phyloP scores from a whole-genome alignment of 2,888 invertebrate species.

The Lottia scabra region DNA sequence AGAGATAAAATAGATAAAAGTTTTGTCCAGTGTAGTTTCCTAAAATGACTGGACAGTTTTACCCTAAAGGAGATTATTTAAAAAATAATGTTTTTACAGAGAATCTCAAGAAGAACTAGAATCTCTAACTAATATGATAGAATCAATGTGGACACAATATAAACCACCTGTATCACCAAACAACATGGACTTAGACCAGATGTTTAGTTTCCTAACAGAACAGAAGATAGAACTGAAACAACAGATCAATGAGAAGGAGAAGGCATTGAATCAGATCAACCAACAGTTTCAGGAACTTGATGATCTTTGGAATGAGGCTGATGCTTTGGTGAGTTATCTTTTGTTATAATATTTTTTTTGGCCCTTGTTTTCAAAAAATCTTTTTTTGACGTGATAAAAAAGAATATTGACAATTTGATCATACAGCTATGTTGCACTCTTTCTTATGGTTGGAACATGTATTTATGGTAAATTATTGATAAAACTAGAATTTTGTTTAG shows the following conservation, averaged over 20 bases:
- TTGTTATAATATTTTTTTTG: no score
- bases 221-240: conserved; percentile 37
- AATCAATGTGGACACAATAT: conserved; percentile 60
- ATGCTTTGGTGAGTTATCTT: conserved; percentile 8
- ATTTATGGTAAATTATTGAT: no score
- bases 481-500: no score
- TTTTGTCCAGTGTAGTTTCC: no score
- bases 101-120: conserved; percentile 57
- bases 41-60: no score
- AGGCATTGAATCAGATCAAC: conserved; percentile 54
- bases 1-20: no score
- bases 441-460: no score
- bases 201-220: conserved; percentile 59
- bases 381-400: no score
- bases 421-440: no score
- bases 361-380: no score
- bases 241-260: conserved; percentile 35
- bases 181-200: conserved; percentile 58
- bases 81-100: conserved; percentile 30
- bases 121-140: conserved; percentile 57
- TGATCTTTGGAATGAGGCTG: conserved; percentile 41
- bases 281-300: conserved; percentile 56
- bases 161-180: conserved; percentile 55
- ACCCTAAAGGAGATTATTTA: neutral
- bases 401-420: no score